A percentile compares a stretch with the other conserved stretches of the same genome.
Conservation (phyloP, 1,140 invertebrate species). For the Nomia melanderi region DNA sequence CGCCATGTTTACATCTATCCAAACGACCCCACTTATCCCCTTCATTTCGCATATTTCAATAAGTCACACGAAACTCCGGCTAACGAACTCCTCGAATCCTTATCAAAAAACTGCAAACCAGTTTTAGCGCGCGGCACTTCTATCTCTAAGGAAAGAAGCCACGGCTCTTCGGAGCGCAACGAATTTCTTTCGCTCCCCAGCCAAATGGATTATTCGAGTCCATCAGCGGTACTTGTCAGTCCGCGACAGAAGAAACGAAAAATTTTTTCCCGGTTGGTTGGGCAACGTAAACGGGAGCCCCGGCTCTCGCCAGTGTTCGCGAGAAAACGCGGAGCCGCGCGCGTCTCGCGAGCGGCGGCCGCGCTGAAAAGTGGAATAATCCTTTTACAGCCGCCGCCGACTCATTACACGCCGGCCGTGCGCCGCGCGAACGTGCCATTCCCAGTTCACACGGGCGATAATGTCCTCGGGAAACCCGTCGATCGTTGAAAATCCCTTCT, state of each 20-base stretch:
- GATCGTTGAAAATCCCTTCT: conserved; percentile 1
- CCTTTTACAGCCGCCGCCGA: conserved; percentile 33
- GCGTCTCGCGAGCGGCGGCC: neutral
- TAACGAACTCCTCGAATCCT: too few relatives aligned
- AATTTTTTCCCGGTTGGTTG: neutral
- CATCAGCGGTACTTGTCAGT: neutral
- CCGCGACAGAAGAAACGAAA: neutral
- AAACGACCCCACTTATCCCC: too few relatives aligned
- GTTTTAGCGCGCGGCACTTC: too few relatives aligned
- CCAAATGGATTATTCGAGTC: too few relatives aligned
- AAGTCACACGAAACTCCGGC: too few relatives aligned
- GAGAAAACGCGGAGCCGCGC: neutral
- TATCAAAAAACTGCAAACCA: too few relatives aligned
- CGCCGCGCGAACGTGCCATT: conserved; percentile 34
- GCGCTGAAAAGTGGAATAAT: conserved; percentile 16
- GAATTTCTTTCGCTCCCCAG: too few relatives aligned
- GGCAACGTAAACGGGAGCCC: neutral
- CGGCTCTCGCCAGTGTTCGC: neutral
- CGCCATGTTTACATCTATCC: too few relatives aligned
- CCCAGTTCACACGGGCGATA: conserved; percentile 46
- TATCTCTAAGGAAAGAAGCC: too few relatives aligned
- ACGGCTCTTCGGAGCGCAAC: too few relatives aligned
- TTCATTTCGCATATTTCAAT: too few relatives aligned
- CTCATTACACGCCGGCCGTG: conserved; percentile 14
- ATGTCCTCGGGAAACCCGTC: conserved; percentile 20